Percentiles rank a stretch among this genome's conserved stretches.
phyloP scores from a whole-genome alignment of 2,888 invertebrate genomes.

The Linyphia triangularis region DNA sequence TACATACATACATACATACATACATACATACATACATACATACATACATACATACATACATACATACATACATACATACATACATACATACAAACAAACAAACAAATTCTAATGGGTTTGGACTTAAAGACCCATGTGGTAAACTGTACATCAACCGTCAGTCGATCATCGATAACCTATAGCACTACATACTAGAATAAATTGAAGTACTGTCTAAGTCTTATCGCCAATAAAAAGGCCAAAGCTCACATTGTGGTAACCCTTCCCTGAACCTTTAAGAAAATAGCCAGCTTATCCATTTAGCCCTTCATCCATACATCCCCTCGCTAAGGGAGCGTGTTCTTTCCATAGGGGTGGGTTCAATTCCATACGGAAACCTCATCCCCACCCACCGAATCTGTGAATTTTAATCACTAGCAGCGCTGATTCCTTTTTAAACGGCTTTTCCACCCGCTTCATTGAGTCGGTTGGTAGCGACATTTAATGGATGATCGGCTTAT shows the following conservation, averaged over 20 bases:
- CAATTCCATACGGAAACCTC: neutral
- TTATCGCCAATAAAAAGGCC: neutral
- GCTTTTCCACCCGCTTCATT: constrained; percentile 27
- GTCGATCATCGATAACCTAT: too few species aligned
- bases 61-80: too few species aligned
- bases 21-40: too few species aligned
- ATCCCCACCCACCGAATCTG: neutral
- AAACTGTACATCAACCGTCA: too few species aligned
- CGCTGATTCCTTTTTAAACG: constrained; percentile 63
- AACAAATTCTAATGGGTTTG: too few species aligned
- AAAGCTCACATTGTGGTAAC: neutral
- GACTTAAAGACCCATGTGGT: too few species aligned
- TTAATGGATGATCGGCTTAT: constrained; percentile 41
- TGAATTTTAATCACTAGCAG: constrained; percentile 66
- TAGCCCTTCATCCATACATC: constrained; percentile 19
- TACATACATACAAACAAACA: too few species aligned
- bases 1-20: too few species aligned
- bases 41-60: too few species aligned
- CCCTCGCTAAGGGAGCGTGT: neutral
- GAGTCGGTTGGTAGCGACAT: constrained; percentile 53
- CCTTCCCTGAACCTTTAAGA: neutral
- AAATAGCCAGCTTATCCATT: constrained; percentile 51
- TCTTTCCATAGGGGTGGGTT: neutral
- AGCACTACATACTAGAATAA: too few species aligned
- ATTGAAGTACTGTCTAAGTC: too few species aligned